Evolutionary conservation across 2,113 vertebrate genomes (phyloP).

Genomic region (Oreocharis arfaki): DNA sequence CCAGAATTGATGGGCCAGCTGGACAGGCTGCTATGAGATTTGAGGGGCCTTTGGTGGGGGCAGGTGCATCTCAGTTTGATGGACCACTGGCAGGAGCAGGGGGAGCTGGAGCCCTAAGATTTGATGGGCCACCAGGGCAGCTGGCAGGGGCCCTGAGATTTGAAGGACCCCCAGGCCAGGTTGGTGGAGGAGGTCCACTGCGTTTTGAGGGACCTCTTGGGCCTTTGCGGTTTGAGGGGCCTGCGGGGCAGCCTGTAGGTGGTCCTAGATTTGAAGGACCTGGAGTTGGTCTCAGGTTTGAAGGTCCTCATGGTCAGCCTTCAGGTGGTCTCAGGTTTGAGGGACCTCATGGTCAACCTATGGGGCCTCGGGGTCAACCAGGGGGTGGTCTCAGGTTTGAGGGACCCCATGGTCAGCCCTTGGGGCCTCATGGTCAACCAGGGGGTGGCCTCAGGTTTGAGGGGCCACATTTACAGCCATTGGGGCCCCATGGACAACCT

Average conservation of each 20-base stretch:
- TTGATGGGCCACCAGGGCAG: conserved; percentile 79
- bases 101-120: conserved; percentile 75
- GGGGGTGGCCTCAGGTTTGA: conserved; percentile 81
- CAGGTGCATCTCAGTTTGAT: conserved; percentile 75
- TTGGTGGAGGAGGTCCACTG: conserved; percentile 65
- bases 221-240: conserved; percentile 80
- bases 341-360: conserved; percentile 74
- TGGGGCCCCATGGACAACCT: conserved; percentile 78
- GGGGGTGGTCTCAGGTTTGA: conserved; percentile 81
- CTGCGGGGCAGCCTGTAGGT: conserved; percentile 72
- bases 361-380: conserved; percentile 75
- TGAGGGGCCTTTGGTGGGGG: conserved; percentile 74
- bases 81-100: conserved; percentile 73
- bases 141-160: conserved; percentile 69
- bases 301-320: conserved; percentile 78
- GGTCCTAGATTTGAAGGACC: conserved; percentile 80
- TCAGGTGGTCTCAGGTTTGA: conserved; percentile 83
- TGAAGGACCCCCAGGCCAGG: conserved; percentile 73
- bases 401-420: conserved; percentile 77
- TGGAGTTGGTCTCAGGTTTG: conserved; percentile 77
- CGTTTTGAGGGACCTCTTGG: conserved; percentile 81
- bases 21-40: conserved; percentile 75
- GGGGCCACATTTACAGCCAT: conserved; percentile 73
- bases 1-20: conserved; percentile 78
- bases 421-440: conserved; percentile 77